Percentiles rank a stretch among this genome's conserved stretches.
Conservation (phyloP, 2,113 vertebrate species). For the Ageneiosus marmoratus region DNA sequence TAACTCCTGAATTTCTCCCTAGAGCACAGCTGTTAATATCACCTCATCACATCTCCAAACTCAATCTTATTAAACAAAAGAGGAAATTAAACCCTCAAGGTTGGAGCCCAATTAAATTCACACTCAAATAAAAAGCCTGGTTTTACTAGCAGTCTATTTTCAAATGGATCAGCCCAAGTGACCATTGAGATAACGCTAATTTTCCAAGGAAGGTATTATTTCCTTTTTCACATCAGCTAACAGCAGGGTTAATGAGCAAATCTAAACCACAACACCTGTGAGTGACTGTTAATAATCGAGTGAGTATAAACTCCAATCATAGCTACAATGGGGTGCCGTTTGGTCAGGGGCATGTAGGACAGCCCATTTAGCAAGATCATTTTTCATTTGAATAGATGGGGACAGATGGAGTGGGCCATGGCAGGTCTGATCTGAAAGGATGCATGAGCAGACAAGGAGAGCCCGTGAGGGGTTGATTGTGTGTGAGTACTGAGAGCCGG, state of each 20-base stretch:
- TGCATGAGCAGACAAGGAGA: constrained; percentile 39
- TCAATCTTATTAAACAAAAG: constrained; percentile 55
- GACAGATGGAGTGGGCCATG: constrained; percentile 45
- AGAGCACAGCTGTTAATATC: constrained; percentile 11
- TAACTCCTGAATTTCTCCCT: constrained; percentile 14
- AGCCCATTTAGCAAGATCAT: constrained; percentile 48
- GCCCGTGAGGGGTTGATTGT: constrained; percentile 44
- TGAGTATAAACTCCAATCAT: constrained; percentile 45
- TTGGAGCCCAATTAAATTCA: constrained; percentile 53
- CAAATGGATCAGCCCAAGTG: constrained; percentile 24
- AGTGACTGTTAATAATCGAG: constrained; percentile 60
- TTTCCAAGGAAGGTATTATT: constrained; percentile 54
- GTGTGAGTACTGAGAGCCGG: constrained; percentile 31
- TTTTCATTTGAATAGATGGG: constrained; percentile 52
- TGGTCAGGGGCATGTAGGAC: constrained; percentile 6
- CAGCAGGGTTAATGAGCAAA: constrained; percentile 57
- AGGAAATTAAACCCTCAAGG: constrained; percentile 42
- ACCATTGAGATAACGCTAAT: neutral
- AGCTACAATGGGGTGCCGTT: neutral
- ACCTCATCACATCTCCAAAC: constrained; percentile 19
- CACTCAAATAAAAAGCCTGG: constrained; percentile 7
- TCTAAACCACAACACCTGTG: constrained; percentile 61
- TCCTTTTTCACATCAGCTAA: constrained; percentile 38
- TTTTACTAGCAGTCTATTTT: neutral
- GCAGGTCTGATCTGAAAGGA: constrained; percentile 34